Percentiles rank a stretch among this genome's conserved stretches.
phyloP scores from a whole-genome alignment of 2,113 vertebrate genomes.

The Gorsachius goisagi region DNA sequence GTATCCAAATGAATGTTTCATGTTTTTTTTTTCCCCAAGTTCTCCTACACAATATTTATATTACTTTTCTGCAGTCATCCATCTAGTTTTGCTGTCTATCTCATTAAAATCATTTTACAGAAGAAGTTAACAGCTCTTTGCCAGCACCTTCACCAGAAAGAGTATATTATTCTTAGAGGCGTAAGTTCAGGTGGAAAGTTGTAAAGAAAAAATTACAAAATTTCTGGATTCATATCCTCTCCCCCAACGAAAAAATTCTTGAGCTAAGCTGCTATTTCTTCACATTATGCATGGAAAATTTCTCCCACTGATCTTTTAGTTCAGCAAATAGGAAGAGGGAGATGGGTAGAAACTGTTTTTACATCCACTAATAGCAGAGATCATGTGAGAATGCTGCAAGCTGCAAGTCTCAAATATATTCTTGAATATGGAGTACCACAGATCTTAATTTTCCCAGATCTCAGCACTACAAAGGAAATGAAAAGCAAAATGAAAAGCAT shows the following conservation, averaged over 20 bases:
- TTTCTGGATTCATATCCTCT: not conserved
- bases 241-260: not conserved
- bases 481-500: conserved; percentile 55
- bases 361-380: conserved; percentile 25
- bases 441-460: conserved; percentile 57
- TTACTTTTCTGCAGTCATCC: not conserved
- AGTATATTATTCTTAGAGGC: not conserved
- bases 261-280: conserved; percentile 22
- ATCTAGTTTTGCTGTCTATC: not conserved
- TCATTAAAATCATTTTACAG: not conserved
- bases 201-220: not conserved
- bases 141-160: not conserved
- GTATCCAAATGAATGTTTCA: not conserved
- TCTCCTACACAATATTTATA: not conserved
- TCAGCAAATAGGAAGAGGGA: conserved; percentile 22
- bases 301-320: conserved; percentile 32
- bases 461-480: conserved; percentile 52
- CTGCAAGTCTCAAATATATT: conserved; percentile 22
- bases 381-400: conserved; percentile 33
- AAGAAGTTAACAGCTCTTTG: not conserved
- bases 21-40: not conserved
- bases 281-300: conserved; percentile 20
- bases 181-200: not conserved
- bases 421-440: conserved; percentile 18
- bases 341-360: conserved; percentile 12